These are phyloP conservation scores for Tachuris rubrigastra DNA, from an alignment of 2,113 vertebrate species.

Conservation along the genomic window DNA sequence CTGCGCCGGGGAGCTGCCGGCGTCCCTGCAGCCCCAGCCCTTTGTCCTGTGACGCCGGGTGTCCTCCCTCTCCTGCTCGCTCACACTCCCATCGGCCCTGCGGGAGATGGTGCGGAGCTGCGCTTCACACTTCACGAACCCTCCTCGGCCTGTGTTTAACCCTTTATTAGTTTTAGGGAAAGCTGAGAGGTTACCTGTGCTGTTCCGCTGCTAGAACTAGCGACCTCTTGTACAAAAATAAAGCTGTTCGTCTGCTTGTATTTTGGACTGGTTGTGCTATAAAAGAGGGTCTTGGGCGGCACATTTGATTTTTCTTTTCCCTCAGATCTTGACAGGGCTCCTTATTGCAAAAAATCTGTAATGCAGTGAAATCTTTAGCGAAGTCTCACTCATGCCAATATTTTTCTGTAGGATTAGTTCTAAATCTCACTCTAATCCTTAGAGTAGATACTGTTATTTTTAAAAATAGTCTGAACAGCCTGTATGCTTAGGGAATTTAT, in stretches of 20 bases:
- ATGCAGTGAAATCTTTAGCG: neutral
- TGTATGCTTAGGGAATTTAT: fast-evolving
- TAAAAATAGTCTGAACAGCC: fast-evolving
- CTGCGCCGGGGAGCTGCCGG: neutral
- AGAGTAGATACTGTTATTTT: fast-evolving
- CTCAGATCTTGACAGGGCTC: neutral
- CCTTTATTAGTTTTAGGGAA: neutral
- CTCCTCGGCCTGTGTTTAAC: neutral
- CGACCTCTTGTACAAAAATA: neutral
- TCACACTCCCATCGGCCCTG: too few species aligned
- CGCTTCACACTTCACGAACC: neutral
- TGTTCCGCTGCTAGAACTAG: fast-evolving
- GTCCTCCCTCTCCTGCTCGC: too few species aligned
- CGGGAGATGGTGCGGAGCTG: neutral
- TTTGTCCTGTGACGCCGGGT: neutral
- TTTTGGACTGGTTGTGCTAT: neutral
- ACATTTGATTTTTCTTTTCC: neutral
- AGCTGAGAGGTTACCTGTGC: neutral
- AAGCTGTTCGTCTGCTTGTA: fast-evolving
- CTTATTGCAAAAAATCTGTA: neutral
- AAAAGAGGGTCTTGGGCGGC: neutral
- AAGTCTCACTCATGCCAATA: neutral
- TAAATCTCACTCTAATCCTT: neutral
- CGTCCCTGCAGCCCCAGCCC: neutral
- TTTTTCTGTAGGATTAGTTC: neutral